Conservation (phyloP, 2,888 invertebrate genomes). For the Temnothorax rugatulus region DNA sequence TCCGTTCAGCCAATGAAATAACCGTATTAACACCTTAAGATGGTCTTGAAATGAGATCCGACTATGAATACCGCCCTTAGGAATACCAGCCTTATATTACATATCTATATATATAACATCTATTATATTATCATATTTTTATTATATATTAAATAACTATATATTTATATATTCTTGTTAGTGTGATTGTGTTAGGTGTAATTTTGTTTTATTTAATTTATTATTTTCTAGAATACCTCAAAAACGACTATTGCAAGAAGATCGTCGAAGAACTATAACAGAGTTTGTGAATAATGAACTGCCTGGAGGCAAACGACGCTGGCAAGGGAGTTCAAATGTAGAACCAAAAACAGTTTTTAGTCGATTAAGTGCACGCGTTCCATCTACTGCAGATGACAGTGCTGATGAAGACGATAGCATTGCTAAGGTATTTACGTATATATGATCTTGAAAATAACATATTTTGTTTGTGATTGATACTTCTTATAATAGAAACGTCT, state of each 20-base stretch:
- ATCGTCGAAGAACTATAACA: slow-evolving; percentile 79
- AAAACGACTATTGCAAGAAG: slow-evolving; percentile 83
- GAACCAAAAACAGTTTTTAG: slow-evolving; percentile 86
- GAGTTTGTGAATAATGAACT: slow-evolving; percentile 83
- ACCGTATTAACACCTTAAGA: no score
- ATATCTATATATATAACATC: neutral
- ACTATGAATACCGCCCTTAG: no score
- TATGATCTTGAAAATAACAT: neutral
- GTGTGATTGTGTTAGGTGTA: neutral
- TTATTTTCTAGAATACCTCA: slow-evolving; percentile 77
- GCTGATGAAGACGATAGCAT: slow-evolving; percentile 84
- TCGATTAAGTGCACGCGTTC: slow-evolving; percentile 84
- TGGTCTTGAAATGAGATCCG: no score
- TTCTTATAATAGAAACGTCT: neutral
- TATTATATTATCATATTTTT: no score
- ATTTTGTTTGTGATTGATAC: neutral
- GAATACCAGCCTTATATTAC: no score
- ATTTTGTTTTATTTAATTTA: slow-evolving; percentile 9
- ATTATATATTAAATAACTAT: neutral
- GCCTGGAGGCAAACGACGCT: slow-evolving; percentile 80
- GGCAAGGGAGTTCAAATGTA: slow-evolving; percentile 78
- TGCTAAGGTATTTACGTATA: slow-evolving; percentile 73
- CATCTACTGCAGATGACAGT: slow-evolving; percentile 84
- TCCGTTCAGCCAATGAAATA: no score
- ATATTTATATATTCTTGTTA: neutral